These are phyloP conservation scores for Melanotus villosus DNA, from an alignment of 2,888 invertebrate species.

Conservation along the genomic window DNA sequence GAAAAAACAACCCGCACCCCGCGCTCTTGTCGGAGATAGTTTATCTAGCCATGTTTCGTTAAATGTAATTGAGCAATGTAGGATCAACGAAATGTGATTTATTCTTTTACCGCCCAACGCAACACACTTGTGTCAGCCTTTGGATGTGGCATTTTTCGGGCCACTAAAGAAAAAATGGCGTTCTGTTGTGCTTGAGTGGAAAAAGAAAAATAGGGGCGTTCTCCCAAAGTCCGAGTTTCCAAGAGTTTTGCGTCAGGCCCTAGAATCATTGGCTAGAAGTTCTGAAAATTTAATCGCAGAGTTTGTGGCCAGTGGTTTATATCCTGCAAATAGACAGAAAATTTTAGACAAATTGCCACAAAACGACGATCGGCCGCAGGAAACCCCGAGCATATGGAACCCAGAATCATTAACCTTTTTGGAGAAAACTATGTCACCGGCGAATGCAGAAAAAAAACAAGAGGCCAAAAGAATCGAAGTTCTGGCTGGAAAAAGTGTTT, in stretches of 20 bases:
- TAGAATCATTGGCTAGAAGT: not conserved
- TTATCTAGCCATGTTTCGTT: too few relatives aligned
- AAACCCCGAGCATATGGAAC: not conserved
- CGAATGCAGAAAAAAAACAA: not conserved
- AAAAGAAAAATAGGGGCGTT: constrained; percentile 26
- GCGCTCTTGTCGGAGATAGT: not conserved
- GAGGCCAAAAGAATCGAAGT: constrained; percentile 1
- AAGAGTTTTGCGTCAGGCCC: not conserved
- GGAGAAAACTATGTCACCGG: not conserved
- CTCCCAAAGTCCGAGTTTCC: not conserved
- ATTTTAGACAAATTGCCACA: constrained; percentile 10
- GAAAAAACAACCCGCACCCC: not conserved
- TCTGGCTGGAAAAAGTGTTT: not conserved
- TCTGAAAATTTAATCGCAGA: not conserved
- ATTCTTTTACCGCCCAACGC: too few relatives aligned
- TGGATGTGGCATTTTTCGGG: constrained; percentile 54
- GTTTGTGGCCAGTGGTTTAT: not conserved
- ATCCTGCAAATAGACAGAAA: not conserved
- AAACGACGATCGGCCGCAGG: not conserved
- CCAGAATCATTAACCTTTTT: not conserved
- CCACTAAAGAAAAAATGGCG: constrained; percentile 48
- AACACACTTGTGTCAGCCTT: constrained; percentile 12
- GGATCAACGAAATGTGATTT: too few relatives aligned
- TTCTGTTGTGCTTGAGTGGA: constrained; percentile 34
- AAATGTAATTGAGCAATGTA: too few relatives aligned